phyloP scores from a whole-genome alignment of 2,888 invertebrate genomes.

The Lasioglossum villosulum region DNA sequence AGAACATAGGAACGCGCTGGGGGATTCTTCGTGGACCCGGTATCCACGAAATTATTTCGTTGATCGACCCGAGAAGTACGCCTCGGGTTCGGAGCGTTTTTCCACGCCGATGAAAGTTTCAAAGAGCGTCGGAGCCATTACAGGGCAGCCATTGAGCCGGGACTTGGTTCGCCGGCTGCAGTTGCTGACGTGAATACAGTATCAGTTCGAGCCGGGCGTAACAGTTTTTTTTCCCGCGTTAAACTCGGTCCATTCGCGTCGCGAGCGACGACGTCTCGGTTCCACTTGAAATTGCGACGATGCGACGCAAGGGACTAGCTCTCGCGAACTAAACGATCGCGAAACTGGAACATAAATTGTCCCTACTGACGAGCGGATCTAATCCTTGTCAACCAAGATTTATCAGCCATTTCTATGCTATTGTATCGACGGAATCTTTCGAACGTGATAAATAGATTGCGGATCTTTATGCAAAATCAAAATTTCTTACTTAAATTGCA shows the following conservation, averaged over 20 bases:
- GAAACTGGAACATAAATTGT: conserved; percentile 1
- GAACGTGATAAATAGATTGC: too few species aligned
- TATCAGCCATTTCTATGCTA: not conserved
- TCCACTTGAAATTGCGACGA: conserved; percentile 23
- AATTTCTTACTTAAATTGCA: too few species aligned
- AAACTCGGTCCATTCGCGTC: conserved; percentile 54
- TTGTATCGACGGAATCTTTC: not conserved
- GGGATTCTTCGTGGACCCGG: conserved; percentile 17
- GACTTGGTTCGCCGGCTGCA: conserved; percentile 48
- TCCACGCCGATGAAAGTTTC: conserved; percentile 56
- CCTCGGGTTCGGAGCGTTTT: conserved; percentile 37
- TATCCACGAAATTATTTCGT: conserved; percentile 53
- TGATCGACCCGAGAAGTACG: conserved; percentile 35
- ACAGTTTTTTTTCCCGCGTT: conserved; percentile 36
- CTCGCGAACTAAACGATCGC: conserved; percentile 15
- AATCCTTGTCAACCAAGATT: not conserved
- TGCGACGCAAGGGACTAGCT: not conserved
- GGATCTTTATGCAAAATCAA: too few species aligned
- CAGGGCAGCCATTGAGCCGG: conserved; percentile 43
- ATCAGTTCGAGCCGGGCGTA: conserved; percentile 42
- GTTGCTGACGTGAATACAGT: conserved; percentile 56
- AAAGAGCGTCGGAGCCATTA: conserved; percentile 41
- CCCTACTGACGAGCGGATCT: not conserved
- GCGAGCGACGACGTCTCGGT: conserved; percentile 15
- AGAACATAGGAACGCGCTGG: not conserved